A percentile compares a stretch with the other conserved stretches of the same genome.
Evolutionary conservation across 2,888 invertebrate genomes (phyloP).

Genomic region (Hydrotaea cyrtoneurina): DNA sequence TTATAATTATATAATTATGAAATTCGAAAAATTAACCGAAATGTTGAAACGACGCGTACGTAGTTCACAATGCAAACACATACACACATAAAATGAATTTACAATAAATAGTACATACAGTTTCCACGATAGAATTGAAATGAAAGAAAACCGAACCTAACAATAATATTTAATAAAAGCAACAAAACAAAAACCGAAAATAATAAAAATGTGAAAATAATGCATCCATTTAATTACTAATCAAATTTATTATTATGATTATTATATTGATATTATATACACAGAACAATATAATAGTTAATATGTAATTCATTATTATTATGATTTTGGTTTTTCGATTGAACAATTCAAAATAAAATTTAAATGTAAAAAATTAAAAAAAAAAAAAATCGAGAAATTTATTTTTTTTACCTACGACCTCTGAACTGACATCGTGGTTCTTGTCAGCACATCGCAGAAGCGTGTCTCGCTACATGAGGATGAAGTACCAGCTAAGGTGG

Average conservation of each 20-base stretch:
- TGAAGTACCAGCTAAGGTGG: too few relatives aligned
- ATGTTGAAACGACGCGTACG: not conserved
- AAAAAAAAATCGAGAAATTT: not conserved
- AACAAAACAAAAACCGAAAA: not conserved
- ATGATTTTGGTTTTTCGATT: constrained; percentile 30
- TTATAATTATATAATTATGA: not conserved
- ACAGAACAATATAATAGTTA: constrained; percentile 32
- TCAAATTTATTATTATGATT: constrained; percentile 31
- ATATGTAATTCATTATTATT: constrained; percentile 27
- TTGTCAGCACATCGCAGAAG: too few relatives aligned
- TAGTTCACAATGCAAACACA: not conserved
- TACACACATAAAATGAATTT: not conserved
- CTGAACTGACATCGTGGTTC: too few relatives aligned
- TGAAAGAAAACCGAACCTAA: constrained; percentile 6
- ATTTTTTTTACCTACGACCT: too few relatives aligned
- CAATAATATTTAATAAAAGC: not conserved
- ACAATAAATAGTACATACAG: not conserved
- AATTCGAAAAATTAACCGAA: not conserved
- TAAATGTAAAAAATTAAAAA: constrained; percentile 25
- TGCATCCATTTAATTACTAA: constrained; percentile 30
- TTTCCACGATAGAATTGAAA: constrained; percentile 21
- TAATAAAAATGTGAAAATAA: not conserved
- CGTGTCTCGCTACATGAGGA: too few relatives aligned
- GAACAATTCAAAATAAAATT: constrained; percentile 38
- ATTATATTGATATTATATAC: constrained; percentile 26